phyloP scores from a whole-genome alignment of 2,888 invertebrate genomes.

The Colostygia pectinataria region DNA sequence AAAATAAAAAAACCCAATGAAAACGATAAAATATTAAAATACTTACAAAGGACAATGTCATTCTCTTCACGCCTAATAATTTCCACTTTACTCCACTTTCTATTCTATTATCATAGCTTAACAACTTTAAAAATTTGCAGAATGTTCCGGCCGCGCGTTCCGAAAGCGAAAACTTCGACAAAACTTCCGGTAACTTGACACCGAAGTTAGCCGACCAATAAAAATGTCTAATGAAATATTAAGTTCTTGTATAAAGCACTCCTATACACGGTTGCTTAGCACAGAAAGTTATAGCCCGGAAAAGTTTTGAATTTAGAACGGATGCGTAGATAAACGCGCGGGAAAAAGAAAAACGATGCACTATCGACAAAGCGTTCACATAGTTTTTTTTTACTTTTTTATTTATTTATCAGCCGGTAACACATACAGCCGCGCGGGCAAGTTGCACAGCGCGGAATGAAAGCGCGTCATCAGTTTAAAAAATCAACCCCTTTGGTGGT shows the following conservation, averaged over 20 bases:
- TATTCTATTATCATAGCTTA: slow-evolving; percentile 46
- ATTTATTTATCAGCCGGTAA: slow-evolving; percentile 76
- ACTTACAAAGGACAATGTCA: slow-evolving; percentile 82
- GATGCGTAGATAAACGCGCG: slow-evolving; percentile 66
- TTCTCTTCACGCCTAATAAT: slow-evolving; percentile 67
- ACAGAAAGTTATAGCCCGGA: slow-evolving; percentile 31
- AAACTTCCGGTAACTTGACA: slow-evolving; percentile 38
- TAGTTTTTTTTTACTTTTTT: slow-evolving; percentile 60
- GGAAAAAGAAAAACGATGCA: slow-evolving; percentile 67
- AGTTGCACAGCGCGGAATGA: slow-evolving; percentile 83
- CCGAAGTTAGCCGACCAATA: slow-evolving; percentile 37
- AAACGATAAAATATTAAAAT: slow-evolving; percentile 28
- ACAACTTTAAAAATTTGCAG: slow-evolving; percentile 40
- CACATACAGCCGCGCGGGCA: slow-evolving; percentile 80
- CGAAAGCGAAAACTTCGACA: slow-evolving; percentile 36
- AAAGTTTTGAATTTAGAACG: slow-evolving; percentile 57
- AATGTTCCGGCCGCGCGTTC: slow-evolving; percentile 30
- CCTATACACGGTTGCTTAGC: slow-evolving; percentile 35
- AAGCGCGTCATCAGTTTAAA: slow-evolving; percentile 85
- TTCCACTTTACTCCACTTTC: slow-evolving; percentile 51
- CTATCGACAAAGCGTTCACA: slow-evolving; percentile 76
- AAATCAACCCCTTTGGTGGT: slow-evolving; percentile 83
- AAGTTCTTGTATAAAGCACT: slow-evolving; percentile 33
- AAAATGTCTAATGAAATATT: slow-evolving; percentile 35
- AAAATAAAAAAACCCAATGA: slow-evolving; percentile 4